These are phyloP conservation scores for Corapipo altera DNA, from an alignment of 2,113 vertebrate genomes.

Conservation along the genomic window DNA sequence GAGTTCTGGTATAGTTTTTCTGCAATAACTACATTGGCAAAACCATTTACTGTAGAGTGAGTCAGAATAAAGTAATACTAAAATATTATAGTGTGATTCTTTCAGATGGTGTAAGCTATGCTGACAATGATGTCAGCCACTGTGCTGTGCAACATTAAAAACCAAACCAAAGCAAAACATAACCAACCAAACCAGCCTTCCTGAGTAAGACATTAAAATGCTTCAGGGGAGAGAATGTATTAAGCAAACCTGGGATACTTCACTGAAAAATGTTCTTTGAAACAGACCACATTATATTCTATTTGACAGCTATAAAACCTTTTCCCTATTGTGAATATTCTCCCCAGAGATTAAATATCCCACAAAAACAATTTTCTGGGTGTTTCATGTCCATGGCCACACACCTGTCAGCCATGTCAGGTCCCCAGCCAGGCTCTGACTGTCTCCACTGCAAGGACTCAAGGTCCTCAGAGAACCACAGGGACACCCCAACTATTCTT, in stretches of 20 bases:
- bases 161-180: not conserved
- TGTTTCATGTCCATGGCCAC: not conserved
- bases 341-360: not conserved
- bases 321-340: not conserved
- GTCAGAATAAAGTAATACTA: not conserved
- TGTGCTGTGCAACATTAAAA: not conserved
- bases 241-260: not conserved
- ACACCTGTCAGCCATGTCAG: accelerated
- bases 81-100: not conserved
- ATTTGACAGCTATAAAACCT: not conserved
- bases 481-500: not conserved
- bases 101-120: not conserved
- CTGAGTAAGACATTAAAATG: not conserved
- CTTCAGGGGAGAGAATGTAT: not conserved
- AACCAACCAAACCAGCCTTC: not conserved
- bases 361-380: not conserved
- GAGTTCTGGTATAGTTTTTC: not conserved
- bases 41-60: not conserved
- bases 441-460: accelerated
- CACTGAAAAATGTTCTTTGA: not conserved
- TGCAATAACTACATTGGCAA: not conserved
- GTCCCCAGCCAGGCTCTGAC: not conserved
- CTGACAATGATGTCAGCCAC: not conserved
- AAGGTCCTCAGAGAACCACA: not conserved
- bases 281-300: not conserved